Evolutionary conservation across 2,797 vertebrate genomes (phyloP), one percentile per base, ranked within the genome.

Genomic region (Tympanoctomys barrerae): DNA sequence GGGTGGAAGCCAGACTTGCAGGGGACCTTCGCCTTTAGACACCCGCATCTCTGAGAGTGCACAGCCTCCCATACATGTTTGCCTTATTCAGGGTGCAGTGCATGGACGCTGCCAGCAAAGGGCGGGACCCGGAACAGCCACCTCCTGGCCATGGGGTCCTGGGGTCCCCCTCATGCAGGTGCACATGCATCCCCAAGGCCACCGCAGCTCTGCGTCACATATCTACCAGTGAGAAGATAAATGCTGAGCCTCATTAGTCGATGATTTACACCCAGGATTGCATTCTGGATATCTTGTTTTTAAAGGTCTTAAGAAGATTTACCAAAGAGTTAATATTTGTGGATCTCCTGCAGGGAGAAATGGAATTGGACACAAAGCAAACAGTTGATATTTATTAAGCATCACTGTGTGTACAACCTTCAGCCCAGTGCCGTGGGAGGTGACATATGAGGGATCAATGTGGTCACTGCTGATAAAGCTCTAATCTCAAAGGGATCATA

Each of bases 311-410:
- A 14, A 84, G 81, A 70, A 57, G 52, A 59, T 68, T 88, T 36
- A 66, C 64, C n/a, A 13, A 64, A 88, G 46, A 46, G 57, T 46
- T 85, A 71, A 78, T 94, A 61, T 91, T 92, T 94, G 83, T 79
- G 75, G 84, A 92, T 21, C 42, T 94, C 71, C 10, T 2, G 0
- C 14, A 33, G 57, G 61, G 21, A 26, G 80, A 84, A 39, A 36
- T 1, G 0, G 68, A 62, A 80, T 9, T 22, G 33, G 68, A 33
- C 84, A 46, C 71, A 90, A 83, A 86, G 64, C 33, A 62, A 71
- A 89, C 21, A 7, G 86, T 87, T 86, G 89, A 83, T 95, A 94
- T 96, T 97, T 80, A 88, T 62, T 42, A n/a, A 80, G 26, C 54
- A 39, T 24, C 36, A 7, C 1, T 39, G 42, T 71, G 52, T 86